Base-by-base conservation (phyloP, 2,888 invertebrate genomes). In the Baccha elongata region DNA sequence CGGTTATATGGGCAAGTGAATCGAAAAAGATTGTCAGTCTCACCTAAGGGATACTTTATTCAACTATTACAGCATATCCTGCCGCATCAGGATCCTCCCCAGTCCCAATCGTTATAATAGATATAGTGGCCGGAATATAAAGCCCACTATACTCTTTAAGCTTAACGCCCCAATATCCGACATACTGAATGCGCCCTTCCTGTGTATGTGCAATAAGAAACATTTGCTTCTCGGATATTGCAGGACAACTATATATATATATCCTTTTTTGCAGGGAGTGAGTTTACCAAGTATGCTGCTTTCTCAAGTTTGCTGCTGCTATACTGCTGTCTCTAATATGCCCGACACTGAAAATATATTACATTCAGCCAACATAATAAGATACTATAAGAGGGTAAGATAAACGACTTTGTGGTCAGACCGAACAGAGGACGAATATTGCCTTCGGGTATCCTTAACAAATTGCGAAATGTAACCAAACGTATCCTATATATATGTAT, bases 341-440 rank as follows among this genome's bases (percentile, higher is more conserved):
- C 40, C 58, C 65, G 58, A 71, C 75, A 81, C 60, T 60, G 65
- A 71, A 65, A 81, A 81, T 81, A 81, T 81, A 81, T 81, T 81
- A 81, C 80, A 75, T 75, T 75, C 44, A 69, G 75, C 80, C 80
- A 81, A 81, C 69, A 81, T 81, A 81, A 81, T 81, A 81, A 81
- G 80, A 81, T 65, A 75, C 75, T 65, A 75, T 65, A n/a, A 81
- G 65, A 65, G 52, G 74, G 50, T 50, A 81, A 81, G 80, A 81
- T 81, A 81, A 81, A 81, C 75, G 80, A 81, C 80, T 81, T 48
- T 81, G 80, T 53, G 80, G 80, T 81, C 80, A 75, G 80, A 58
- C 75, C 13, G 65, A 65, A 71, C 75, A 81, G 65, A 81, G 80
- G 80, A 81, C 80, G 79, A 81, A 81, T 81, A 81, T 81, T 81